A percentile compares a stretch with the other conserved stretches of the same genome.
Evolutionary conservation across 2,113 vertebrate species (phyloP).

Genomic region (Barnardius zonarius): DNA sequence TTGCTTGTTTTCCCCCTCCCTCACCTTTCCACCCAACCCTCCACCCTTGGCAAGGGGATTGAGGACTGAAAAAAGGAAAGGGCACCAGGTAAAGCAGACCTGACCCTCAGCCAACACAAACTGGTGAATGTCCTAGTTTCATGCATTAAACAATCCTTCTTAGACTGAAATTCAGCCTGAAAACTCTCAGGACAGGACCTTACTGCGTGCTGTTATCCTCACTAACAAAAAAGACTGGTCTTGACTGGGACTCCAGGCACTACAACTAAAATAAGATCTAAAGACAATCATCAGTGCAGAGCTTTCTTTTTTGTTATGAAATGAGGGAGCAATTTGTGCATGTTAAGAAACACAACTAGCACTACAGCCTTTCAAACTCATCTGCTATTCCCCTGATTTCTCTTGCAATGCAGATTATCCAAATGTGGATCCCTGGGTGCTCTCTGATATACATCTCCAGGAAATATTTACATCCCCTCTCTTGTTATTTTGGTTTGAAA

Average conservation of each 20-base stretch:
- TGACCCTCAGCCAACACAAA: neutral
- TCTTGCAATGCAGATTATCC: slow-evolving; percentile 38
- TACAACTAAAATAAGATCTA: neutral
- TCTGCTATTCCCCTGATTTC: slow-evolving; percentile 19
- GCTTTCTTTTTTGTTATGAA: neutral
- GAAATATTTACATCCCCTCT: slow-evolving; percentile 10
- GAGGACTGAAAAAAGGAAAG: neutral
- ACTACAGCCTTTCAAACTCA: slow-evolving; percentile 20
- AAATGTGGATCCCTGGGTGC: neutral
- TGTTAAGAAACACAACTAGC: neutral
- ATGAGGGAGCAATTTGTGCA: neutral
- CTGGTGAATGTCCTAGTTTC: neutral
- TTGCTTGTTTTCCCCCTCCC: rapidly evolving
- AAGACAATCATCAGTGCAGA: neutral
- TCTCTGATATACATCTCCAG: neutral
- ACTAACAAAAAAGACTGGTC: neutral
- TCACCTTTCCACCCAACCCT: neutral
- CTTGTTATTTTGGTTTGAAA: neutral
- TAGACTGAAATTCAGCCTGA: neutral
- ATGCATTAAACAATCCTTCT: neutral
- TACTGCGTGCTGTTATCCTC: neutral
- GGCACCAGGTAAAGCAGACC: neutral
- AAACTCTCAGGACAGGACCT: neutral
- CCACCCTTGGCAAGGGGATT: rapidly evolving
- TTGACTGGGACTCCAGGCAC: neutral